Evolutionary conservation across 1,140 invertebrate genomes (phyloP).

Genomic region (Trissolcus basalis): DNA sequence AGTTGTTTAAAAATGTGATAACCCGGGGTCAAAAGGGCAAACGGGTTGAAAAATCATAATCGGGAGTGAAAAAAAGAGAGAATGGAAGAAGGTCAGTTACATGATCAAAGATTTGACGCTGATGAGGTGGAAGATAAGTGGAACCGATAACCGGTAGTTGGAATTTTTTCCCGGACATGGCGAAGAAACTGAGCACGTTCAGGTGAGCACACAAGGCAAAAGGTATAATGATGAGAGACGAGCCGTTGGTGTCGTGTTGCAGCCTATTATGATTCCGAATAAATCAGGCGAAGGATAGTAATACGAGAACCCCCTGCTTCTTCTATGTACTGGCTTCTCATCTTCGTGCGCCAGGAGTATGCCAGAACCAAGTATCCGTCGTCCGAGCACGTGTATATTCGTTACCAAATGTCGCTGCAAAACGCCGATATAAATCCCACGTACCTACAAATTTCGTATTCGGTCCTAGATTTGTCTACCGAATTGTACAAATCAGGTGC

Average conservation of each 20-base stretch:
- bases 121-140: constrained; percentile 51
- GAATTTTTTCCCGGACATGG: constrained; percentile 55
- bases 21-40: too few species aligned
- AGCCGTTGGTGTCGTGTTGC: constrained; percentile 68
- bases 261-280: constrained; percentile 72
- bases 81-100: constrained; percentile 46
- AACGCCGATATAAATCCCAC: too few species aligned
- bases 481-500: constrained; percentile 8
- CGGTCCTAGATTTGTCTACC: not conserved
- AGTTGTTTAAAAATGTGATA: not conserved
- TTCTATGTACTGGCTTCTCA: constrained; percentile 53
- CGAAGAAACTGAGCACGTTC: constrained; percentile 63
- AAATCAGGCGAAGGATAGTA: constrained; percentile 72
- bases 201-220: constrained; percentile 69
- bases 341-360: constrained; percentile 55
- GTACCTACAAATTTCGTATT: not conserved
- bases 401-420: constrained; percentile 16
- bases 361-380: constrained; percentile 43
- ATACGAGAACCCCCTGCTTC: constrained; percentile 65
- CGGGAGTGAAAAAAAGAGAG: not conserved
- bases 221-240: constrained; percentile 70
- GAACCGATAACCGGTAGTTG: constrained; percentile 56
- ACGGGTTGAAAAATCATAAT: too few species aligned
- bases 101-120: constrained; percentile 49
- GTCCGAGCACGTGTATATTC: constrained; percentile 47